phyloP scores from a whole-genome alignment of 1,140 invertebrate genomes.

The Drosophila neocordata region DNA sequence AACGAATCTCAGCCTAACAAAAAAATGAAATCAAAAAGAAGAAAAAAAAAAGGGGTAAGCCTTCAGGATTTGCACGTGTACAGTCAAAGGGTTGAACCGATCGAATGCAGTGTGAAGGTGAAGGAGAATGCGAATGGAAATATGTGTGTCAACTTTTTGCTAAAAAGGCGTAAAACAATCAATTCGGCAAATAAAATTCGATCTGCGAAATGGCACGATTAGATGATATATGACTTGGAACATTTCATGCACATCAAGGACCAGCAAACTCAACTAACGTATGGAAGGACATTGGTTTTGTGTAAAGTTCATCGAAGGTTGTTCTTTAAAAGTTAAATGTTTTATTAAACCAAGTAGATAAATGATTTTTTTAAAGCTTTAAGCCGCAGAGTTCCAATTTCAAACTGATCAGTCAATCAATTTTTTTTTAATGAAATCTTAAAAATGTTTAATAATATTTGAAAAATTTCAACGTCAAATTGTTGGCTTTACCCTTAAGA shows the following conservation, averaged over 20 bases:
- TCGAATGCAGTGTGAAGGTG: not conserved
- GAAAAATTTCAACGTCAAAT: no score
- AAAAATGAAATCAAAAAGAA: slow-evolving; percentile 24
- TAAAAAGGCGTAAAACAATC: slow-evolving; percentile 80
- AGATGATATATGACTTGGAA: slow-evolving; percentile 41
- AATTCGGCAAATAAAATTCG: slow-evolving; percentile 76
- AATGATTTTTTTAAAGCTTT: no score
- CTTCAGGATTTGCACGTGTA: slow-evolving; percentile 45
- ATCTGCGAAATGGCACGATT: slow-evolving; percentile 58
- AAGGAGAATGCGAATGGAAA: not conserved
- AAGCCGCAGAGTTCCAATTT: no score
- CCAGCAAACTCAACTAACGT: no score
- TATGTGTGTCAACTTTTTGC: slow-evolving; percentile 62
- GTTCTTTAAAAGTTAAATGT: no score
- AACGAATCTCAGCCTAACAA: slow-evolving; percentile 68
- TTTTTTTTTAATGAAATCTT: no score
- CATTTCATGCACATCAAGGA: not conserved
- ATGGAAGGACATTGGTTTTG: no score
- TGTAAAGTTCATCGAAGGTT: no score
- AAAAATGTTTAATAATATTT: no score
- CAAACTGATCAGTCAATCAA: no score
- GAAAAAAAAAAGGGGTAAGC: slow-evolving; percentile 1
- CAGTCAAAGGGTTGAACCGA: slow-evolving; percentile 49
- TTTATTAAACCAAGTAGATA: no score
- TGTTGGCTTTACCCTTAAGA: no score